Base-by-base conservation (phyloP, 2,113 vertebrate genomes). In the Hemibagrus wyckioides region DNA sequence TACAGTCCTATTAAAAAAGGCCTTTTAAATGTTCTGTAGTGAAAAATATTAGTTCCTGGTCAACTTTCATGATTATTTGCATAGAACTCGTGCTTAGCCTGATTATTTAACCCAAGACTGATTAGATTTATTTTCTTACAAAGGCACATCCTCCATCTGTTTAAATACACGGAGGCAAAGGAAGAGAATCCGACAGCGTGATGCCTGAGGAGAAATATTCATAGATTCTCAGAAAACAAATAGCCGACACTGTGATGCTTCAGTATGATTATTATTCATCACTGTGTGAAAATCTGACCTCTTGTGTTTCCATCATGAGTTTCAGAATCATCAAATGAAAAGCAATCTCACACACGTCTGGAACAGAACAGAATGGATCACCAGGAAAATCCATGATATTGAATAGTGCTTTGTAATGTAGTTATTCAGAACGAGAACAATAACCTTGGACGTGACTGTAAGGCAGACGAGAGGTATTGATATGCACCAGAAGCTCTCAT, bases 401-500 rank as follows among this genome's bases (percentile, higher is more conserved):
- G 81, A 83, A 65, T 39, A 44, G 80, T n/a, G 57, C 57, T 84
- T 90, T 89, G 52, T 86, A 85, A 83, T 84, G 36, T 77, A 93
- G 92, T 91, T 94, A 93, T 92, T 88, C 59, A 88, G 90, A 92
- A 90, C 89, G 91, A 91, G 85, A 93, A 93, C 77, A 84, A 88
- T 94, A 92, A 95, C 95, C 94, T 96, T 96, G 94, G 93, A 94
- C 95, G 75, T 85, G 93, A 89, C 93, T 92, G 88, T 9, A 88
- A 82, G 91, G 88, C 81, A 54, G n/a, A 21, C 69, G 88, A 65
- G 88, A 80, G 21, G 56, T 83, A 88, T 89, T 89, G 54, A 91
- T 92, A 93, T 75, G 83, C 85, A 86, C 63, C 52, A 25, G 76
- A 39, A 69, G 91, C 91, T 92, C 61, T 91, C 93, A 92, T 96